Evolutionary conservation across 2,797 vertebrate species (phyloP), one percentile per base, ranked within the genome.

Genomic region (Pseudochaenichthys georgianus): DNA sequence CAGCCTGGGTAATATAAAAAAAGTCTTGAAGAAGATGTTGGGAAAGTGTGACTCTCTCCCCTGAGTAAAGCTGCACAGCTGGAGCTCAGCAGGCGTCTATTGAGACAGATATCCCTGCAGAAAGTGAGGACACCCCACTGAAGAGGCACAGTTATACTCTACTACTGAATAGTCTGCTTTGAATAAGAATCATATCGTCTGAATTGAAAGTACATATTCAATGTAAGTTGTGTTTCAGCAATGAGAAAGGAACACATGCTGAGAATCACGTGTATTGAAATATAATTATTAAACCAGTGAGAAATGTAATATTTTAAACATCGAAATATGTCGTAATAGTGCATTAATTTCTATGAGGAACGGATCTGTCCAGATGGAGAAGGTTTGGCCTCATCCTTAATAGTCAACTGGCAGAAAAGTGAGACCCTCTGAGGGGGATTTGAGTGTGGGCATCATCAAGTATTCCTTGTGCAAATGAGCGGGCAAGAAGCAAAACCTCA

Each of bases 101-200:
- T 46, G n/a, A 81, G 64, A 50, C 46, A 58, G 17, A 70, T 34
- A 62, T 66, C 16, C 65, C 65, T 70, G 60, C 21, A 19, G 42
- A 19, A 28, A 72, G 59, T 15, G 43, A 28, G 13, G 13, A 53
- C 45, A 10, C 58, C 45, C 75, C 7, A 50, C 66, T 66, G 45
- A 64, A 58, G 68, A 51, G 38, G 2, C 42, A 45, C 23, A 38
- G 23, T 47, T 68, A 13, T 19, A 41, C 10, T 41, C 10, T 19
- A 10, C 34, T 58, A 23, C 34, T 9, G 34, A 28, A 28, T 28
- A 28, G 23, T 28, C 11, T 58, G 55, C 34, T 58, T 41, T 41
- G 34, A 41, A 58, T 58, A 41, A 38, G 34, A 41, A 58, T 58
- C 34, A n/a, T 19, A 58, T 41, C 5, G 6, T n/a, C 1, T n/a